Conservation (phyloP, 64 coral and sea anemone genomes). For the Montipora foliosa region DNA sequence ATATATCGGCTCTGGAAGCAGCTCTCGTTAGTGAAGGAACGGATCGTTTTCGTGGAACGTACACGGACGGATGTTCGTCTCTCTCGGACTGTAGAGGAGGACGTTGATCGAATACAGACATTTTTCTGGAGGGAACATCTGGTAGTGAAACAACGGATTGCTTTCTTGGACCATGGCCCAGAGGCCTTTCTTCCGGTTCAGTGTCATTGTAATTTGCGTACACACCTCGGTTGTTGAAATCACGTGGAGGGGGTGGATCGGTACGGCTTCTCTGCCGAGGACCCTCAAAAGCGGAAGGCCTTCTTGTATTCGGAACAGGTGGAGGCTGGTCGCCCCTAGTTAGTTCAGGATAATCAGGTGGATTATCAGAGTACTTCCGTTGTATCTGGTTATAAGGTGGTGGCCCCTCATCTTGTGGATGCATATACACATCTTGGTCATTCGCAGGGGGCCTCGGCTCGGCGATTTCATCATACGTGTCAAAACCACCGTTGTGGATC, state of each 20-base stretch:
- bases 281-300: not conserved
- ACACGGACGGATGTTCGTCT: too few relatives aligned
- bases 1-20: too few relatives aligned
- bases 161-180: not conserved
- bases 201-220: not conserved
- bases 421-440: not conserved
- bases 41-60: too few relatives aligned
- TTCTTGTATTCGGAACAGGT: constrained; percentile 3
- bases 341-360: not conserved
- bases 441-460: not conserved
- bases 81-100: too few relatives aligned
- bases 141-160: not conserved
- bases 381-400: not conserved
- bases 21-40: too few relatives aligned
- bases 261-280: not conserved
- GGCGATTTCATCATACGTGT: not conserved
- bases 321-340: not conserved
- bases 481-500: not conserved
- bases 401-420: not conserved
- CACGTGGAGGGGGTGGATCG: not conserved
- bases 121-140: not conserved
- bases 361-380: not conserved
- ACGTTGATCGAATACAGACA: not conserved
- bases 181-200: not conserved
- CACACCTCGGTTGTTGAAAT: not conserved